These are phyloP conservation scores for Trisateles emortualis DNA, from an alignment of 2,888 invertebrate species.

Conservation along the genomic window DNA sequence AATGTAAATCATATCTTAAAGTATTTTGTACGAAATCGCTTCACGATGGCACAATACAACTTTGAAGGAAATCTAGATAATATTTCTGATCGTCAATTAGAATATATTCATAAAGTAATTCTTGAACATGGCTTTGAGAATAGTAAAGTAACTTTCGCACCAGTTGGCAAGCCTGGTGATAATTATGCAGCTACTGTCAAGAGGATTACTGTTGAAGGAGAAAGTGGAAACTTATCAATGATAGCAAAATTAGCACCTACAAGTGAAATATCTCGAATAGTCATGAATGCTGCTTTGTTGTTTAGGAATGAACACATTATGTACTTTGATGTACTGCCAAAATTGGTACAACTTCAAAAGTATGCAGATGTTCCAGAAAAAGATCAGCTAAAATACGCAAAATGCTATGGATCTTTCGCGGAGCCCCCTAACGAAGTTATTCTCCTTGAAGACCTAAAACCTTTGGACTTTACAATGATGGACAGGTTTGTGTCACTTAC, in stretches of 20 bases:
- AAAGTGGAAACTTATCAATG: slow-evolving; percentile 46
- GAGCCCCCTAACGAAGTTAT: slow-evolving; percentile 59
- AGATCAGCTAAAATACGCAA: slow-evolving; percentile 52
- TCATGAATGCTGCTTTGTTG: slow-evolving; percentile 28
- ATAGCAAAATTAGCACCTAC: slow-evolving; percentile 64
- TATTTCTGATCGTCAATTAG: slow-evolving; percentile 49
- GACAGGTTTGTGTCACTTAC: slow-evolving; percentile 55
- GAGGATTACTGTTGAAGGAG: slow-evolving; percentile 46
- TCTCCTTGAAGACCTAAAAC: slow-evolving; percentile 61
- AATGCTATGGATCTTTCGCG: slow-evolving; percentile 54
- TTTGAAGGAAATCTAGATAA: slow-evolving; percentile 52
- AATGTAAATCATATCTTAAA: neutral
- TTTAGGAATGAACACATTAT: slow-evolving; percentile 59
- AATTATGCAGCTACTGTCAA: slow-evolving; percentile 54
- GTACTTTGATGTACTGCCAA: slow-evolving; percentile 57
- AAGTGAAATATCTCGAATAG: slow-evolving; percentile 34
- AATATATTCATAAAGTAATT: slow-evolving; percentile 54
- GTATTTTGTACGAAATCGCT: neutral
- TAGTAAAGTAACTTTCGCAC: slow-evolving; percentile 45
- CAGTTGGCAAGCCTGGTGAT: slow-evolving; percentile 56
- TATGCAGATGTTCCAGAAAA: slow-evolving; percentile 50
- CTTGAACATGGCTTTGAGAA: slow-evolving; percentile 50
- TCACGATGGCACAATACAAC: slow-evolving; percentile 42
- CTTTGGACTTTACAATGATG: slow-evolving; percentile 51
- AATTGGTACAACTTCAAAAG: slow-evolving; percentile 54